Percentiles rank a stretch among this genome's conserved stretches.
Evolutionary conservation across 1,140 invertebrate species (phyloP).

Genomic region (Nephotettix cincticeps): DNA sequence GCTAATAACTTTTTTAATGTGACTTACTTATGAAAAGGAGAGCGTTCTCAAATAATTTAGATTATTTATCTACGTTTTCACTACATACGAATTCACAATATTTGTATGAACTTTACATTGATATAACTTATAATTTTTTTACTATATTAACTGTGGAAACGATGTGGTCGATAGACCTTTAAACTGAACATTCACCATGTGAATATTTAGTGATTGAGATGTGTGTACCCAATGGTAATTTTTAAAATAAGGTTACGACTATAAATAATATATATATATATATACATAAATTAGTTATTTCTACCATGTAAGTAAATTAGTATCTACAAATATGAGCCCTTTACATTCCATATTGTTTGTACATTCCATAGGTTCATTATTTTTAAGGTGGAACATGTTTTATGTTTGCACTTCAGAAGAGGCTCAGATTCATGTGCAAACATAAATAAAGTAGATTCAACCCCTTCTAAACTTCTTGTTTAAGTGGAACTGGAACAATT

Average conservation of each 20-base stretch:
- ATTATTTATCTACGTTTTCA: no score
- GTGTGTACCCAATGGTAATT: background rate
- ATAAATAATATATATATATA: conserved; percentile 8
- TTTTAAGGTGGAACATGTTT: conserved; percentile 8
- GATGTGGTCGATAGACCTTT: no score
- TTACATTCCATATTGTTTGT: background rate
- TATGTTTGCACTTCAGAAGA: background rate
- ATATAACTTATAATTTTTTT: no score
- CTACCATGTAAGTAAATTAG: conserved; percentile 19
- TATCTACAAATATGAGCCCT: background rate
- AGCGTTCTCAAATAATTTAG: no score
- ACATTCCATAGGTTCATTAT: background rate
- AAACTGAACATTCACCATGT: conserved; percentile 7
- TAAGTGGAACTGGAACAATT: no score
- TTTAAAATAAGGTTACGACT: conserved; percentile 15
- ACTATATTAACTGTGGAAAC: no score
- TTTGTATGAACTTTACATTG: no score
- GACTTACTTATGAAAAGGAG: no score
- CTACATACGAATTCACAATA: no score
- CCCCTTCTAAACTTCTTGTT: no score
- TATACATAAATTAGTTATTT: conserved; percentile 19
- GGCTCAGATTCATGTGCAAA: background rate
- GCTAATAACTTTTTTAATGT: no score
- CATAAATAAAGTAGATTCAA: background rate
- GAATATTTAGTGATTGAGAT: background rate